These are phyloP conservation scores for Timandra comae DNA, from an alignment of 2,888 invertebrate species.

Conservation along the genomic window DNA sequence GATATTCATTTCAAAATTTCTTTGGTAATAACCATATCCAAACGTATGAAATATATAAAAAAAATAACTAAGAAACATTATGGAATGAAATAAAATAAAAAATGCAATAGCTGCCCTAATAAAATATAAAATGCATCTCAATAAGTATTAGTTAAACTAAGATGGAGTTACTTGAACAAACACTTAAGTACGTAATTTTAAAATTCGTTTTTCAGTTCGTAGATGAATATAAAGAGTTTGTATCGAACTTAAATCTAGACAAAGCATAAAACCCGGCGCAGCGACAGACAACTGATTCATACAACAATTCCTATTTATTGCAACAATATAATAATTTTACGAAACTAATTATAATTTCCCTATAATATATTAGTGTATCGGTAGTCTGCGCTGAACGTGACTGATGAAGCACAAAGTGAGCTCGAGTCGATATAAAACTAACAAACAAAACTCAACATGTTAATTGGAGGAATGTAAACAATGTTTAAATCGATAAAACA, in stretches of 20 bases:
- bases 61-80: conserved; percentile 46
- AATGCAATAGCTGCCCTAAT: conserved; percentile 69
- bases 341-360: no score
- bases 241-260: conserved; percentile 56
- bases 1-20: conserved; percentile 54
- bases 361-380: no score
- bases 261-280: conserved; percentile 55
- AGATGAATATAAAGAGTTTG: conserved; percentile 49
- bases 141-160: conserved; percentile 64
- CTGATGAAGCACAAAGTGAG: conserved; percentile 20
- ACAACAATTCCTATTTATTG: conserved; percentile 1
- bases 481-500: conserved; percentile 67
- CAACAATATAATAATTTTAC: background rate
- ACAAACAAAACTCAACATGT: conserved; percentile 71
- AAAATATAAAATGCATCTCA: conserved; percentile 64
- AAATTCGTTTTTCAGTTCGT: conserved; percentile 58
- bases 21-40: conserved; percentile 65
- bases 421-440: conserved; percentile 57
- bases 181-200: conserved; percentile 69
- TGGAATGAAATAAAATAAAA: conserved; percentile 61
- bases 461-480: conserved; percentile 74
- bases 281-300: conserved; percentile 33
- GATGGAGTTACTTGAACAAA: conserved; percentile 31
- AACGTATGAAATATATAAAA: conserved; percentile 46
- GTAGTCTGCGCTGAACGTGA: conserved; percentile 13